A percentile compares a stretch with the other conserved stretches of the same genome.
These are phyloP conservation scores for Scarus forsteni DNA, from an alignment of 2,797 vertebrate genomes.

Conservation along the genomic window DNA sequence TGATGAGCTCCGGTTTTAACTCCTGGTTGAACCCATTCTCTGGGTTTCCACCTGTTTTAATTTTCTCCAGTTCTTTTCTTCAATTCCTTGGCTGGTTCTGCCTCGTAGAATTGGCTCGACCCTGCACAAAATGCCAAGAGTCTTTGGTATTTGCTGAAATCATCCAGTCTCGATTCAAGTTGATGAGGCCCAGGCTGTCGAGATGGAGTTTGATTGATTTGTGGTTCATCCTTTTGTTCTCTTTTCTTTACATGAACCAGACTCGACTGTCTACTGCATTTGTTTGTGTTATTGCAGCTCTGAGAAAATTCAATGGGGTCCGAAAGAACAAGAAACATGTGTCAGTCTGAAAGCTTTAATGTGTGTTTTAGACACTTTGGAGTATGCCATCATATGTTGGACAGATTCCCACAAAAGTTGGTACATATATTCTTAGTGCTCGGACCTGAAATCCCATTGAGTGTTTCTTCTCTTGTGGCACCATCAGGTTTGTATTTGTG, in stretches of 20 bases:
- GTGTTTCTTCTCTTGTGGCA: not conserved
- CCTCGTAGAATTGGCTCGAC: conserved; percentile 26
- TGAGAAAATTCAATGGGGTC: conserved; percentile 16
- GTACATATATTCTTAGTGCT: not conserved
- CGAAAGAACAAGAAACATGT: conserved; percentile 36
- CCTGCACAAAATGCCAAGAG: conserved; percentile 51
- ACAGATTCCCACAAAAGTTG: not conserved
- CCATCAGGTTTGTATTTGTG: conserved; percentile 16
- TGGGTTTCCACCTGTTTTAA: conserved; percentile 61
- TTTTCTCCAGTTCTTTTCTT: not conserved
- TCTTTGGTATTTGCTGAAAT: conserved; percentile 61
- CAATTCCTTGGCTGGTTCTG: conserved; percentile 9
- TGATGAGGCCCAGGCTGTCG: conserved; percentile 31
- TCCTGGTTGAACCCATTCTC: conserved; percentile 53
- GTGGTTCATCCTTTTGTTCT: conserved; percentile 50
- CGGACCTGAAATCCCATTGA: not conserved
- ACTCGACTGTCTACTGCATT: conserved; percentile 16
- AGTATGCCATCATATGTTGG: not conserved
- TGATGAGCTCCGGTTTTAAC: conserved; percentile 42
- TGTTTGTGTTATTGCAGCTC: conserved; percentile 31
- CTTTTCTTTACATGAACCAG: conserved; percentile 24
- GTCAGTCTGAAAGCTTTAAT: conserved; percentile 24
- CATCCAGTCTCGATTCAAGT: conserved; percentile 6
- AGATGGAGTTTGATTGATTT: conserved; percentile 42
- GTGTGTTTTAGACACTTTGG: not conserved